A percentile compares a stretch with the other conserved stretches of the same genome.
phyloP scores from a whole-genome alignment of 1,140 invertebrate genomes.

The Kradibia gibbosae region DNA sequence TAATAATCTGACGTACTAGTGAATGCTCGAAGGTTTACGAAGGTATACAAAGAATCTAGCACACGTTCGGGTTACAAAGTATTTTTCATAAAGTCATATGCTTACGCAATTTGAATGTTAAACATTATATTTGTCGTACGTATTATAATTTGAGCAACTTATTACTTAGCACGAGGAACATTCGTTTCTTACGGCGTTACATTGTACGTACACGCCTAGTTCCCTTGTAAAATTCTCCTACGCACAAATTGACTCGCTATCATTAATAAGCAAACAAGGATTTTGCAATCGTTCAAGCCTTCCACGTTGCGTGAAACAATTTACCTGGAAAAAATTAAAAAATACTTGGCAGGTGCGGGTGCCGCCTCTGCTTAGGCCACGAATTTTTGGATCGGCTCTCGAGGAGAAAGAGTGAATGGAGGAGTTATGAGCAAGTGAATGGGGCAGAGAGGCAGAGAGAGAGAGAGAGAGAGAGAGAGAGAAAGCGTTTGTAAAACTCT shows the following conservation, averaged over 20 bases:
- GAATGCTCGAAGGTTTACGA: no score
- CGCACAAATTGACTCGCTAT: constrained; percentile 1
- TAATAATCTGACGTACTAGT: no score
- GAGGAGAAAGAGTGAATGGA: no score
- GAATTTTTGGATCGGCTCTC: constrained; percentile 25
- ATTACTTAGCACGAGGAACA: not conserved
- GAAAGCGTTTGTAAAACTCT: no score
- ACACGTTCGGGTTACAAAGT: no score
- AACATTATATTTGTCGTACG: not conserved
- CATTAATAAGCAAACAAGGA: not conserved
- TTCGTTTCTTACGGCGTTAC: not conserved
- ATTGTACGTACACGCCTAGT: not conserved
- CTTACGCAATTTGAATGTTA: not conserved
- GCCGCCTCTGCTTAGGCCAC: not conserved
- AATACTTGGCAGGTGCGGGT: constrained; percentile 36
- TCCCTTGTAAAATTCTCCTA: constrained; percentile 11
- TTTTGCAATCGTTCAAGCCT: not conserved
- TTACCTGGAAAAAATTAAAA: constrained; percentile 24
- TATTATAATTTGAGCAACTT: not conserved
- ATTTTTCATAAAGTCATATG: no score
- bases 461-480: not conserved
- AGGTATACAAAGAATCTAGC: no score
- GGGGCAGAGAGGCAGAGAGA: not conserved
- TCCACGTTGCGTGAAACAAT: constrained; percentile 7
- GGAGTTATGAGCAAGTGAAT: no score